Evolutionary conservation across 2,113 vertebrate genomes (phyloP).

Genomic region (Lophura nycthemera): DNA sequence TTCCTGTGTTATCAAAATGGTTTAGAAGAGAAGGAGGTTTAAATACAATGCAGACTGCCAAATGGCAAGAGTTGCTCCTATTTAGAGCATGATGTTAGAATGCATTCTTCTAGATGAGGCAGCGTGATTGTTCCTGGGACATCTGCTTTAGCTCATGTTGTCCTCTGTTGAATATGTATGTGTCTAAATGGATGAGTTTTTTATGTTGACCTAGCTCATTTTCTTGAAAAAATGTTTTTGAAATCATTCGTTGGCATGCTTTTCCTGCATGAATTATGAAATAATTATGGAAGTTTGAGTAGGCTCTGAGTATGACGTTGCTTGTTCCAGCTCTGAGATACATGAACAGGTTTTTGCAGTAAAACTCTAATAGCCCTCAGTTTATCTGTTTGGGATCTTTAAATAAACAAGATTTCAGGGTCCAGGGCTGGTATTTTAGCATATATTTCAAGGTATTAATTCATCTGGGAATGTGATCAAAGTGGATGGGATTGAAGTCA

Average conservation of each 20-base stretch:
- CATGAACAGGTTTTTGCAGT: background rate
- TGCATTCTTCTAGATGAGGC: background rate
- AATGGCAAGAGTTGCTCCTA: background rate
- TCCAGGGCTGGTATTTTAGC: background rate
- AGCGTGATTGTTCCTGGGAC: background rate
- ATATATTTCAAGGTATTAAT: background rate
- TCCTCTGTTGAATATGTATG: background rate
- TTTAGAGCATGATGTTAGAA: background rate
- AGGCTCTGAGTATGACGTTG: background rate
- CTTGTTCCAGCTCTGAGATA: background rate
- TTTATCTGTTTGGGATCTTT: background rate
- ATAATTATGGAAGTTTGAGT: background rate
- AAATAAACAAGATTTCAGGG: background rate
- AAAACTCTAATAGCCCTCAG: background rate
- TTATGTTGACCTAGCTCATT: background rate
- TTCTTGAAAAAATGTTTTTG: background rate
- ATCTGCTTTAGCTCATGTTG: background rate
- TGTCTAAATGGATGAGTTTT: background rate
- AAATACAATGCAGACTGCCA: background rate
- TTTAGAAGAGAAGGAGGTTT: background rate
- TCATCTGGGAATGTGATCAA: background rate
- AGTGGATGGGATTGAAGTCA: background rate
- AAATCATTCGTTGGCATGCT: accelerated
- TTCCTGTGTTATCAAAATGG: background rate
- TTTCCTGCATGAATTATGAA: background rate